Conservation (phyloP, 2,113 vertebrate species). For the Bagarius yarrelli region DNA sequence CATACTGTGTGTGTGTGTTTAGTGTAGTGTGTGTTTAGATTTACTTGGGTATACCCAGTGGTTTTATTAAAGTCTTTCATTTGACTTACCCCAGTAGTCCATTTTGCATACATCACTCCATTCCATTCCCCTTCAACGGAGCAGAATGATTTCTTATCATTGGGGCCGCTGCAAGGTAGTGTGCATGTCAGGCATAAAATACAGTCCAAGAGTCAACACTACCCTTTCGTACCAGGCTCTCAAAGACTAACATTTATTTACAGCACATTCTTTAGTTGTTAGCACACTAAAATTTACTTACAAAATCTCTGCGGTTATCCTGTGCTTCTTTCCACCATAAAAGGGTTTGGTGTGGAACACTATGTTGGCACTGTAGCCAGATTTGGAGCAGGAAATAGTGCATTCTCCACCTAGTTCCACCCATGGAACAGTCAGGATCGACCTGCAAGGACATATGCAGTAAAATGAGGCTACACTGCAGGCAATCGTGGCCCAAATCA, state of each 20-base stretch:
- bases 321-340: constrained; percentile 98
- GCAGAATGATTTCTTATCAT: constrained; percentile 96
- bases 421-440: constrained; percentile 98
- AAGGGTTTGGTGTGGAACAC: constrained; percentile 98
- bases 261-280: background rate
- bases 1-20: background rate
- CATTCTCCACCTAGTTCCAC: constrained; percentile 98
- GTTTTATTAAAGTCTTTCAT: background rate
- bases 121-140: constrained; percentile 98
- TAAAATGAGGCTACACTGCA: no score
- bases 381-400: constrained; percentile 93
- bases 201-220: background rate
- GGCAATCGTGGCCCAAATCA: no score
- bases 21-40: background rate
- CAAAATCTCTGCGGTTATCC: constrained; percentile 98
- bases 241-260: background rate
- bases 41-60: background rate
- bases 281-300: constrained; percentile 65
- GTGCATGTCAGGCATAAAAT: background rate
- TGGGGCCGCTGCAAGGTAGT: constrained; percentile 79
- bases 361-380: constrained; percentile 92
- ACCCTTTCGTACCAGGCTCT: background rate
- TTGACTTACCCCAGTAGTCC: constrained; percentile 84
- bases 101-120: constrained; percentile 94
- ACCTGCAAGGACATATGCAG: constrained; percentile 69